Base-by-base conservation (phyloP, 2,888 invertebrate species). In the Schrankia costaestrigalis region DNA sequence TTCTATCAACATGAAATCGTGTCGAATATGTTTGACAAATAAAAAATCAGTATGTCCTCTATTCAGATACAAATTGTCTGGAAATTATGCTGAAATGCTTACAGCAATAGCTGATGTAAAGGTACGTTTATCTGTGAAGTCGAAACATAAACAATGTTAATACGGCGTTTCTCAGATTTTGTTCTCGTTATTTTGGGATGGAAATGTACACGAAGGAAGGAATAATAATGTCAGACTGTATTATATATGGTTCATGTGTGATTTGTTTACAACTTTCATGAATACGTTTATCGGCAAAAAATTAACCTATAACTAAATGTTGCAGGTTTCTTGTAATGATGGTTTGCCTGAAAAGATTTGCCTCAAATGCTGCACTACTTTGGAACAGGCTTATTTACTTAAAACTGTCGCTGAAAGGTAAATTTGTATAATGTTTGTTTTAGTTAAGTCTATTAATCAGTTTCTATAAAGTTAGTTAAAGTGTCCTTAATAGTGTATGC, bases 31-130 rank as follows among this genome's bases (percentile, higher is more conserved):
- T 61, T 67, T 85, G 58, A 61, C 80, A 12, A 79, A 55, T 43
- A 84, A 81, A 55, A 86, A 79, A 52, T 76, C 81, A 47, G 46
- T 87, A 53, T 82, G 83, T 55, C 85, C 86, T 23, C 63, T 87
- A 38, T 86, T 87, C 63, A 79, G 76, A 67, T 86, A 86, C 44
- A 83, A 85, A 56, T 62, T 83, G 42, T 81, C 85, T 46, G 87
- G 87, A 45, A 87, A 86, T 74, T 87, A 87, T 68, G 87, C 87
- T 31, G 87, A 87, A 78, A 87, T 87, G 87, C 71, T 87, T 36
- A 87, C 87, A 53, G 78, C 86, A 31, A 81, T 87, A 48, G 87
- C 87, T 15, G 82, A 86, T 59, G 84, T 87, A 27, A 87, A 87
- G 78, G 87, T 85, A 59, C 50, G 56, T 48, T 18, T 10, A 12